A percentile compares a stretch with the other conserved stretches of the same genome.
These are phyloP conservation scores for Atherinomorus stipes DNA, from an alignment of 2,113 vertebrate species.

Conservation along the genomic window DNA sequence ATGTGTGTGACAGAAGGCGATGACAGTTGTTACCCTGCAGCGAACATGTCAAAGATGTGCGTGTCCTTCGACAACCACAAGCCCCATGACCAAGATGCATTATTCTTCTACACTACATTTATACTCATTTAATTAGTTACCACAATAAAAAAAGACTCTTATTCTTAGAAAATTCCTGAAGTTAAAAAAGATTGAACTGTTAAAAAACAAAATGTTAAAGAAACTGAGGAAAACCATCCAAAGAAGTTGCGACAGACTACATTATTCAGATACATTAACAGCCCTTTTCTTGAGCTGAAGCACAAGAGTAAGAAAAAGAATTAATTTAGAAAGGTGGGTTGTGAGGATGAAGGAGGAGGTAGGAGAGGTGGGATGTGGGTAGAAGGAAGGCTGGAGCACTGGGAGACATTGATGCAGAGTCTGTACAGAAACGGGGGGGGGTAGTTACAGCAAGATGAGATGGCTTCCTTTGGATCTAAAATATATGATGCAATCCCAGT, in stretches of 20 bases:
- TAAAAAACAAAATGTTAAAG: rapidly evolving
- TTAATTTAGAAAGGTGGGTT: constrained; percentile 24
- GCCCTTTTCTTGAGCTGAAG: constrained; percentile 19
- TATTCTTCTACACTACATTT: too few species aligned
- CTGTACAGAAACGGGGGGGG: constrained; percentile 9
- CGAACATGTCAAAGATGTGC: background rate
- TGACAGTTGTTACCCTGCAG: background rate
- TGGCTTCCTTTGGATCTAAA: constrained; percentile 27
- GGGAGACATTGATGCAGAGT: constrained; percentile 41
- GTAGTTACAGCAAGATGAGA: constrained; percentile 33
- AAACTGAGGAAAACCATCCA: rapidly evolving
- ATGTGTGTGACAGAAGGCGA: background rate
- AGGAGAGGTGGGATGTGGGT: constrained; percentile 26
- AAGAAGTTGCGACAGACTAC: background rate
- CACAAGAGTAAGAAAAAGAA: background rate
- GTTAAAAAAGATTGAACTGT: too few species aligned
- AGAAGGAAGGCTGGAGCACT: constrained; percentile 34
- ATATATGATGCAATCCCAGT: constrained; percentile 48
- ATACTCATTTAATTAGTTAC: too few species aligned
- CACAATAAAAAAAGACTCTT: too few species aligned
- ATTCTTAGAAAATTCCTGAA: too few species aligned
- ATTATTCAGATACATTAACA: background rate
- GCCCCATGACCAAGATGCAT: too few species aligned
- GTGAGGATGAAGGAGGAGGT: constrained; percentile 40
- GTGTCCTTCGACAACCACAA: too few species aligned